Base-by-base conservation (phyloP, 2,888 invertebrate genomes). In the Aphrophora alni region DNA sequence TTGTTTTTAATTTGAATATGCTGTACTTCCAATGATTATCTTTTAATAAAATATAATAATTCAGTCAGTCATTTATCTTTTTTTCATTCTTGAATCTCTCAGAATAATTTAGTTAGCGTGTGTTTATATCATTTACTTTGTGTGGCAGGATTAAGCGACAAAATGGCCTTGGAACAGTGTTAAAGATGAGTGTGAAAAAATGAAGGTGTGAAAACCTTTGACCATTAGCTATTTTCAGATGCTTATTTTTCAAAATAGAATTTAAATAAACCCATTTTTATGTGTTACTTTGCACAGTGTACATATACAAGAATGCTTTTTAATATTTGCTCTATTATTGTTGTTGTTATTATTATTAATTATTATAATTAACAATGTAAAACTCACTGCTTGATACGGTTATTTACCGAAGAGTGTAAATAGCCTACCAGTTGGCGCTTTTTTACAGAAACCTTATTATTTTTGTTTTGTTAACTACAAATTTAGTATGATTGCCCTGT, bases 251-350 rank as follows among this genome's bases (percentile, higher is more conserved):
- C 59, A 59, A 59, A 59, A 59, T 59, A 59, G 14, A 59, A 12
- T 59, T 59, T 59, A 14, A n/a, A 14, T 14, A 14, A 59, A n/a
- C n/a, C 59, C n/a, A 59, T 59, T 59, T 59, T 21, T 21, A 59
- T 59, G 59, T 59, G 59, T 74, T 28, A 68, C 68, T 74, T 74
- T 51, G 78, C 78, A 79, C 78, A 59, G 78, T 79, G 78, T 79
- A 79, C 24, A 79, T 79, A 51, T 79, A 68, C 68, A 74, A 59
- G 28, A 24, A 12, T 72, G 44, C 59, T 73, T 74, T 44, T 74
- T 74, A 73, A 59, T 73, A 76, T 33, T 59, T 44, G 33, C 38
- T 70, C 24, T 72, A 59, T 44, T 51, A 71, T 76, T 80, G 59
- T 74, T 78, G 21, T 59, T 59, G 10, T 44, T 44, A 44, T 44